Evolutionary conservation across 2,888 invertebrate species (phyloP).

Genomic region (Cepaea hortensis): DNA sequence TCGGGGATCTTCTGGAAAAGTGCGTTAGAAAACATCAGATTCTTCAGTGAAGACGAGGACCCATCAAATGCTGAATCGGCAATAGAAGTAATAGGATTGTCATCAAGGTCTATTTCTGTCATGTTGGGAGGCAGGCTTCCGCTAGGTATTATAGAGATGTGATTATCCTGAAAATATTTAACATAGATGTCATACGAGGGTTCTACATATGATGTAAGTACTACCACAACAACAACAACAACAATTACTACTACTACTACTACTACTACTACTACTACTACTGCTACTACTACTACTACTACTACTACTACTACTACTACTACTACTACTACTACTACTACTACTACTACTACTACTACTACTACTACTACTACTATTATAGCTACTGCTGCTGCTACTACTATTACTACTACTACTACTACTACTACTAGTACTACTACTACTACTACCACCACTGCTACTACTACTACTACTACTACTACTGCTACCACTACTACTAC

Average conservation of each 20-base stretch:
- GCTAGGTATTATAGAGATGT: neutral
- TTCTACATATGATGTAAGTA: neutral
- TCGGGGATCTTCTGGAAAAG: neutral
- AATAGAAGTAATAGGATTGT: neutral
- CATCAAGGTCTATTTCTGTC: neutral
- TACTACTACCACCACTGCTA: neutral
- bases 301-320: neutral
- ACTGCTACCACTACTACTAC: neutral
- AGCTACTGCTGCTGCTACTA: slow-evolving; percentile 27
- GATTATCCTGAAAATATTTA: neutral
- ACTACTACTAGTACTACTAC: neutral
- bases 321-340: neutral
- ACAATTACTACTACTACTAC: neutral
- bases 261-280: slow-evolving; percentile 25
- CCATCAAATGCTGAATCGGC: neutral
- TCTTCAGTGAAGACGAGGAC: neutral
- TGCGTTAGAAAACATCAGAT: neutral
- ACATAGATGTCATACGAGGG: neutral
- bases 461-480: slow-evolving; percentile 12
- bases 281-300: slow-evolving; percentile 3
- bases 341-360: slow-evolving; percentile 3
- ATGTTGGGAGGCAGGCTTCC: neutral
- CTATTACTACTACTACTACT: neutral
- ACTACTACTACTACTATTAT: slow-evolving; percentile 21
- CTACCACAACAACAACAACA: neutral